These are phyloP conservation scores for Mya arenaria DNA, from an alignment of 1,140 invertebrate genomes.

Conservation along the genomic window DNA sequence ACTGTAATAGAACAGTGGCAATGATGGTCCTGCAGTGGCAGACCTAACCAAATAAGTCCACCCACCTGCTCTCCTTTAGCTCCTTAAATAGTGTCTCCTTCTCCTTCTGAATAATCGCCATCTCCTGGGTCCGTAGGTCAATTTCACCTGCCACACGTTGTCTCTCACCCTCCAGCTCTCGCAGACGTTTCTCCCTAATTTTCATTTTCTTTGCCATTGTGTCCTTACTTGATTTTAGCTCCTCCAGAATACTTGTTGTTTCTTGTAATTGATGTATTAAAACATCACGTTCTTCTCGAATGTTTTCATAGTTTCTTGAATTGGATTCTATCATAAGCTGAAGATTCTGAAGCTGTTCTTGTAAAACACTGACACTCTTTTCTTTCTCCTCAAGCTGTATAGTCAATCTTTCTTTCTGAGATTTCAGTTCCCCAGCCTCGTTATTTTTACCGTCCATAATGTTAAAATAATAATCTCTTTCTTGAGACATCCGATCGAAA, in stretches of 20 bases:
- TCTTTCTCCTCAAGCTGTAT: slow-evolving; percentile 77
- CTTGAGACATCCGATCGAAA: slow-evolving; percentile 68
- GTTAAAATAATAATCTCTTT: slow-evolving; percentile 72
- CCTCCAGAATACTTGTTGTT: slow-evolving; percentile 69
- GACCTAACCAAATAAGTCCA: slow-evolving; percentile 60
- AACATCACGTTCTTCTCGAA: slow-evolving; percentile 74
- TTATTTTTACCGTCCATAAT: slow-evolving; percentile 70
- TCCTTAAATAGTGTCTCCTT: slow-evolving; percentile 71
- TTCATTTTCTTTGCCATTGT: slow-evolving; percentile 74
- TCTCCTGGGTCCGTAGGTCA: slow-evolving; percentile 62
- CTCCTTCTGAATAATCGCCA: slow-evolving; percentile 70
- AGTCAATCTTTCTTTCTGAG: slow-evolving; percentile 67
- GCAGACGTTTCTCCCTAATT: slow-evolving; percentile 69
- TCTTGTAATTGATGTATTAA: slow-evolving; percentile 66
- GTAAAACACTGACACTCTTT: slow-evolving; percentile 68
- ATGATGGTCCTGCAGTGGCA: no score
- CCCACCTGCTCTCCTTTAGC: slow-evolving; percentile 73
- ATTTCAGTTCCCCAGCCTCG: slow-evolving; percentile 67
- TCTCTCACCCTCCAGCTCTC: slow-evolving; percentile 72
- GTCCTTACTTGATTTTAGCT: slow-evolving; percentile 67
- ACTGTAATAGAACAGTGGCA: no score
- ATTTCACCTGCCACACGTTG: slow-evolving; percentile 65
- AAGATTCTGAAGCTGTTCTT: slow-evolving; percentile 71
- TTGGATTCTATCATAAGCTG: slow-evolving; percentile 70
- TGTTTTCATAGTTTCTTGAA: slow-evolving; percentile 65